Percentiles rank a stretch among this genome's conserved stretches.
Evolutionary conservation across 2,113 vertebrate genomes (phyloP).

Genomic region (Taxidea taxus): DNA sequence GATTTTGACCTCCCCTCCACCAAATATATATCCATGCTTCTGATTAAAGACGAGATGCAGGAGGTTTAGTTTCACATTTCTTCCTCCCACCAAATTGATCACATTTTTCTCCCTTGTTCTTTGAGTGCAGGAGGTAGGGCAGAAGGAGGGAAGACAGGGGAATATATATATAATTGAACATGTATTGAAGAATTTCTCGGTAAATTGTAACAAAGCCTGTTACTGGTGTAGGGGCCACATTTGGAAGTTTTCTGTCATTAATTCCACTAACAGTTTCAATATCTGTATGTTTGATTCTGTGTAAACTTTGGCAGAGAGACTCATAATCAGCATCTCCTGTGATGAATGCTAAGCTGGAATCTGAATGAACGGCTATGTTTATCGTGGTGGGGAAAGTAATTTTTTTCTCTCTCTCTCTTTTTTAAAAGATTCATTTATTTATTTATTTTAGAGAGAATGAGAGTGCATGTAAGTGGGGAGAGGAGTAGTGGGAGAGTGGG

Average conservation of each 20-base stretch:
- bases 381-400: rapidly evolving
- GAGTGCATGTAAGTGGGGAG: not conserved
- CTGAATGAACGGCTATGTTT: not conserved
- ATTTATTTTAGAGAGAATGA: not conserved
- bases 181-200: not conserved
- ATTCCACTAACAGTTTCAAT: not conserved
- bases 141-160: not conserved
- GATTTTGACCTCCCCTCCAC: conserved; percentile 34
- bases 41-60: conserved; percentile 27
- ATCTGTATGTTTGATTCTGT: not conserved
- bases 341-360: not conserved
- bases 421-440: not conserved
- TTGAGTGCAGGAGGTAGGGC: not conserved
- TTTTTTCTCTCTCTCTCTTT: not conserved
- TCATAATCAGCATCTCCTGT: not conserved
- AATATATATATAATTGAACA: not conserved
- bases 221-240: not conserved
- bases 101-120: not conserved
- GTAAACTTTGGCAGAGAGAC: not conserved
- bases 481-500: not conserved
- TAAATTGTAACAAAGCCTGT: not conserved
- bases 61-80: not conserved
- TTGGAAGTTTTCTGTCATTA: not conserved
- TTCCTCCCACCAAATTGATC: not conserved
- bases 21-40: not conserved